Percentiles rank a stretch among this genome's conserved stretches.
Evolutionary conservation across 2,888 invertebrate species (phyloP).

Genomic region (Ectropis crepuscularia): DNA sequence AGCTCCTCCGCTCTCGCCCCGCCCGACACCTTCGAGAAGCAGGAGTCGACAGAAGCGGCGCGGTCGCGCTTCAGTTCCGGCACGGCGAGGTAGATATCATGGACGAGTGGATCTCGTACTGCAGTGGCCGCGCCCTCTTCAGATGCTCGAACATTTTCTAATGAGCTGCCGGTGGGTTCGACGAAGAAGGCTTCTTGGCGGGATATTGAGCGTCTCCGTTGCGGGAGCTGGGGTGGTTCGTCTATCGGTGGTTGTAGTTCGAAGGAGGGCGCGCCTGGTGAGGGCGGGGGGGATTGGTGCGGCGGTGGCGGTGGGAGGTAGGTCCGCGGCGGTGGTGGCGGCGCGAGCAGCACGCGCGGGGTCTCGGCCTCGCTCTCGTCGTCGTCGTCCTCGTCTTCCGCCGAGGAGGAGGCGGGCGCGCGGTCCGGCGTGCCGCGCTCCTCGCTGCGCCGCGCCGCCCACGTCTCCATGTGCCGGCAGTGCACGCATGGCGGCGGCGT

Average conservation of each 20-base stretch:
- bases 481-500: constrained; percentile 90
- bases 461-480: constrained; percentile 91
- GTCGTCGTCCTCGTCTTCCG: constrained; percentile 79
- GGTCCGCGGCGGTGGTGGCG: constrained; percentile 77
- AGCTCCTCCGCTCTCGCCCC: constrained; percentile 89
- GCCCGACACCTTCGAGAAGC: constrained; percentile 91
- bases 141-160: constrained; percentile 88
- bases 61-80: constrained; percentile 93
- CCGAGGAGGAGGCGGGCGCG: constrained; percentile 68
- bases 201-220: constrained; percentile 85
- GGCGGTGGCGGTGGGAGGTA: constrained; percentile 60
- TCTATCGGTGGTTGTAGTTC: constrained; percentile 84
- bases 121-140: constrained; percentile 65
- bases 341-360: constrained; percentile 87
- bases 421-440: constrained; percentile 73
- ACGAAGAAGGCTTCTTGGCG: constrained; percentile 93
- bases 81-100: constrained; percentile 91
- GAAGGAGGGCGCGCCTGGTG: constrained; percentile 83
- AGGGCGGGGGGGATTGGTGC: constrained; percentile 80
- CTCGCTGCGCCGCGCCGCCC: constrained; percentile 83
- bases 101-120: constrained; percentile 80
- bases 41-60: constrained; percentile 94
- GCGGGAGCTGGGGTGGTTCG: constrained; percentile 71
- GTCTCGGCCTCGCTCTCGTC: constrained; percentile 78
- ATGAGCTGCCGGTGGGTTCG: constrained; percentile 88